Evolutionary conservation across 2,797 vertebrate species (phyloP).

Genomic region (Cryptoblepharus egeriae): DNA sequence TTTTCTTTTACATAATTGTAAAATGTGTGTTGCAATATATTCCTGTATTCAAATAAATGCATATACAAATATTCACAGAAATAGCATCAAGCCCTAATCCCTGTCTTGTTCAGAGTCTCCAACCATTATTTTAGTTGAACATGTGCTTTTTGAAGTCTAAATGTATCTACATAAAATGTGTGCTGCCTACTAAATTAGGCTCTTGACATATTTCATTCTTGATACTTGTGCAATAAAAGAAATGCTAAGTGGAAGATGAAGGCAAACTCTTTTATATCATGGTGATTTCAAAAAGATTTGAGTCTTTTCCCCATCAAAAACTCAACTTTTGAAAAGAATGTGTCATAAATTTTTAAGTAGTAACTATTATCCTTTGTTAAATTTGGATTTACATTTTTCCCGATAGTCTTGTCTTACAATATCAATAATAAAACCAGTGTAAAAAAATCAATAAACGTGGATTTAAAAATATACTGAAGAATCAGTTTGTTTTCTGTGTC

Average conservation of each 20-base stretch:
- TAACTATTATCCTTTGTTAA: constrained; percentile 55
- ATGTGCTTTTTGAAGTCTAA: constrained; percentile 55
- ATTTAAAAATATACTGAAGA: constrained; percentile 46
- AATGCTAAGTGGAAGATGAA: constrained; percentile 49
- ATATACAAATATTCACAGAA: constrained; percentile 35
- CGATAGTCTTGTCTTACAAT: constrained; percentile 38
- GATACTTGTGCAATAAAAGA: constrained; percentile 65
- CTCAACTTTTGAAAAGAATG: constrained; percentile 48
- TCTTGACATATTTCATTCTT: constrained; percentile 51
- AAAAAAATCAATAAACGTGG: constrained; percentile 71
- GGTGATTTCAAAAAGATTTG: constrained; percentile 54
- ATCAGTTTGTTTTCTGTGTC: constrained; percentile 27
- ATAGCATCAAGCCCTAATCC: constrained; percentile 67
- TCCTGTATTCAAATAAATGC: constrained; percentile 19
- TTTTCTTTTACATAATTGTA: constrained; percentile 10
- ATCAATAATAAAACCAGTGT: constrained; percentile 68
- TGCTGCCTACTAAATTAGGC: constrained; percentile 57
- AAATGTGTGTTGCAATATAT: background rate
- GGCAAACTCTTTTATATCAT: constrained; percentile 58
- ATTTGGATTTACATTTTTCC: constrained; percentile 36
- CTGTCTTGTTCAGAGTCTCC: constrained; percentile 56
- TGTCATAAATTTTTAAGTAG: constrained; percentile 50
- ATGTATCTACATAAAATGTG: constrained; percentile 44
- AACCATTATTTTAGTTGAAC: constrained; percentile 52
- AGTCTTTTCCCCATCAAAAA: constrained; percentile 7